Evolutionary conservation across 2,888 invertebrate genomes (phyloP), one percentile per base, ranked within the genome.

Genomic region (Drosophila longiperda): DNA sequence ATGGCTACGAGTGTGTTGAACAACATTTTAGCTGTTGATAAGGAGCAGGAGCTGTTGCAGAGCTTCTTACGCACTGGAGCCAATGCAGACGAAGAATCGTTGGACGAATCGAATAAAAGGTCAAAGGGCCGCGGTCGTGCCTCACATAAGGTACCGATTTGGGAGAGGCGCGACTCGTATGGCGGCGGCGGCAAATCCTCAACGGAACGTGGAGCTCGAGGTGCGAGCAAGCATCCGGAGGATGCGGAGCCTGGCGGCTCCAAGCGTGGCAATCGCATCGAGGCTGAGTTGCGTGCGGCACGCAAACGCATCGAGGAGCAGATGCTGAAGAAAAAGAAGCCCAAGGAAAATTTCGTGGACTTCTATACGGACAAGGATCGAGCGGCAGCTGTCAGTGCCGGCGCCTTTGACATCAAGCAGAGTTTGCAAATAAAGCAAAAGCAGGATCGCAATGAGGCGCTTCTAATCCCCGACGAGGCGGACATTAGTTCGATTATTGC

Each of bases 321-420:
- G 62, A 78, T 83, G 48, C 59, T 87, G 38, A 92, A 91, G 68
- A 93, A 91, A 61, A 92, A 92, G 78, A 92, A 92, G 66, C 86
- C 91, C 3, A 91, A 91, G 63, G 93, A 93, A 61, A 91, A 92
- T 53, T 93, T 93, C 52, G 97, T 97, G 82, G 98, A 98, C 90
- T 93, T 97, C 29, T 98, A 97, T 89, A 98, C 97, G 26, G 98
- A 98, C 91, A 98, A 98, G 90, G 98, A 98, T 91, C 94, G 98
- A 8, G 98, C 98, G 0, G 98, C 98, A 0, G 97, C 98, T 0
- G 97, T 97, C 20, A 96, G 97, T 88, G 95, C 93, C 3, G 93
- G 93, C 1, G 96, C 95, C n/a, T 96, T 95, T 74, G 98, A 98
- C 91, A 98, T 98, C 74, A 98, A 98, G 90, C 96, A 96, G 80